Percentiles rank a stretch among this genome's conserved stretches.
Conservation (phyloP, 2,888 invertebrate species). For the Nemurella pictetii region DNA sequence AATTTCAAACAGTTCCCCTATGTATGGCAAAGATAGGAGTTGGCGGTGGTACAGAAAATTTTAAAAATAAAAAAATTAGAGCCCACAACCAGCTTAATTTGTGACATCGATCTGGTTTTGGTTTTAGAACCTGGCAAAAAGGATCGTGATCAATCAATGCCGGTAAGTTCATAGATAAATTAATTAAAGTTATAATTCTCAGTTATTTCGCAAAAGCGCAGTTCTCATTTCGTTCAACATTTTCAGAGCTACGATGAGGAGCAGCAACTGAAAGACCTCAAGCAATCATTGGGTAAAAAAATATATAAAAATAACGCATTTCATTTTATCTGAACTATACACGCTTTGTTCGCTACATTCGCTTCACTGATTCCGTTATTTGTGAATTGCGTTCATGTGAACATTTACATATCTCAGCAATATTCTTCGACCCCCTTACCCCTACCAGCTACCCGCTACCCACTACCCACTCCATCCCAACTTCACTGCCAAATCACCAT, state of each 20-base stretch:
- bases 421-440: neutral
- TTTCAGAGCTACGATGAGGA: slow-evolving; percentile 39
- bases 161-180: no score
- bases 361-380: neutral
- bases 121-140: neutral
- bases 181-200: no score
- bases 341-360: neutral
- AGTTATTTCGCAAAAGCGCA: neutral
- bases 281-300: slow-evolving; percentile 39
- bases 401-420: neutral
- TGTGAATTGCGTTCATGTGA: neutral
- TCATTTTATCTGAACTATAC: neutral
- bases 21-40: no score
- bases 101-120: no score
- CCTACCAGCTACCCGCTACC: neutral
- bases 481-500: neutral
- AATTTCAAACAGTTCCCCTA: no score
- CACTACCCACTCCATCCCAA: no score
- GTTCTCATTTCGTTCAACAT: neutral
- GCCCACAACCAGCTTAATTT: no score
- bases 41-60: no score
- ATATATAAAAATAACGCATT: no score
- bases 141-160: neutral
- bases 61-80: no score
- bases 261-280: slow-evolving; percentile 39